Base-by-base conservation (phyloP, 2,113 vertebrate genomes). In the Rynchops niger region DNA sequence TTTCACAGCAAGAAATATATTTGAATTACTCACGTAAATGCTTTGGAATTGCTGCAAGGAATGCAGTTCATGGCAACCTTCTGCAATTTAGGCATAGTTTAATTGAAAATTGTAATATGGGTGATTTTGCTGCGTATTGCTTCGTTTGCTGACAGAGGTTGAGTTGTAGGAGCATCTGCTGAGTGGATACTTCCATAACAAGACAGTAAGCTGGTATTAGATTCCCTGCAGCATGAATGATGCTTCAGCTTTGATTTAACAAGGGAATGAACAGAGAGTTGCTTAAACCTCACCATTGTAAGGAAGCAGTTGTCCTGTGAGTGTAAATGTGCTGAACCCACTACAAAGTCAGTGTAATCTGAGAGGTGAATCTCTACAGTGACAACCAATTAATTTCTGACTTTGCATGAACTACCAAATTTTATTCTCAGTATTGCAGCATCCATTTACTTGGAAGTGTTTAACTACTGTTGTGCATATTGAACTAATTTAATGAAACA, bases 61-160 rank as follows among this genome's bases (percentile, higher is more conserved):
- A 29, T 3, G 5, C 3, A 40, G 36, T 56, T 95, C 43, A 16
- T 85, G 53, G 32, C 52, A 63, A 7, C 49, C 36, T 62, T 29
- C 50, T 90, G 23, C 4, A 4, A 38, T 55, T 72, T 72, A 69
- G 49, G 29, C 23, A 5, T 32, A 59, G 34, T 73, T 76, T 86
- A 0, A 0, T 12, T 85, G 53, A 56, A 56, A 43, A n/a, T 36
- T 26, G 42, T 52, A 65, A 12, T 52, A 15, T 2, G 6, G 30
- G n/a, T 40, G 52, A 1, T 86, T 79, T 26, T 82, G 59, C 27
- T 90, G 27, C 34, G 7, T 2, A 3, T 36, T 72, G 47, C 52
- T 66, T 71, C 63, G 30, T 3, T 30, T 82, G 47, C 47, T 86
- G 70, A 15, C 1, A 1, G 1, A 4, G 29, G 32, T 53, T 40